A percentile compares a stretch with the other conserved stretches of the same genome.
Evolutionary conservation across 2,888 invertebrate genomes (phyloP).

Genomic region (Andrena dorsata): DNA sequence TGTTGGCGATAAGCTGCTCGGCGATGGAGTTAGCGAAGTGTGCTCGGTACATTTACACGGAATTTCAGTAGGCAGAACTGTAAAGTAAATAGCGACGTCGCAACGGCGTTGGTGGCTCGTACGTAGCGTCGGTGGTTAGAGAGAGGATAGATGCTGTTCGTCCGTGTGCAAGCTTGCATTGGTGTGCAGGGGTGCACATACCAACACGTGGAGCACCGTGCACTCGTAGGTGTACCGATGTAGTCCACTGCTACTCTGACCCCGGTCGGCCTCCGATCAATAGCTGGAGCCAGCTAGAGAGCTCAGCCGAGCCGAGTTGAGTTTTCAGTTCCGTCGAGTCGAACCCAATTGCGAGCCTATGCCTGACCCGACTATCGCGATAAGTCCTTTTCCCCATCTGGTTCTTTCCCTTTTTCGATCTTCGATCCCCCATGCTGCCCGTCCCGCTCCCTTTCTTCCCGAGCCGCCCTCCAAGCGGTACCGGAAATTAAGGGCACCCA

Average conservation of each 20-base stretch:
- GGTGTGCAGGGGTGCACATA: slow-evolving; percentile 73
- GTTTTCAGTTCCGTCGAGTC: slow-evolving; percentile 76
- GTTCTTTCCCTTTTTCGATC: slow-evolving; percentile 1
- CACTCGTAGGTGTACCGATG: slow-evolving; percentile 78
- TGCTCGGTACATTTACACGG: slow-evolving; percentile 51
- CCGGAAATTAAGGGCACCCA: slow-evolving; percentile 58
- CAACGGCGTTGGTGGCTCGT: slow-evolving; percentile 56
- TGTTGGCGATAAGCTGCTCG: slow-evolving; percentile 3
- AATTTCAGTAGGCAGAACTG: slow-evolving; percentile 60
- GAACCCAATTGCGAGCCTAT: slow-evolving; percentile 72
- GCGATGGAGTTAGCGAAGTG: slow-evolving; percentile 16
- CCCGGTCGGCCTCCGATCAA: slow-evolving; percentile 84
- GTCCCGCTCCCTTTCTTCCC: not conserved
- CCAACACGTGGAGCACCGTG: slow-evolving; percentile 67
- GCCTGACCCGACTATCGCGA: slow-evolving; percentile 36
- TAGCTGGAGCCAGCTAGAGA: slow-evolving; percentile 81
- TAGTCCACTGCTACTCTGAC: slow-evolving; percentile 84
- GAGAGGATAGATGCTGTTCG: slow-evolving; percentile 66
- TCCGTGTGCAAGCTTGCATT: slow-evolving; percentile 59
- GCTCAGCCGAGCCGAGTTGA: slow-evolving; percentile 79
- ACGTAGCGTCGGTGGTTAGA: slow-evolving; percentile 62
- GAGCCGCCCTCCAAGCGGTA: slow-evolving; percentile 24
- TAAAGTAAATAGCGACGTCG: slow-evolving; percentile 69
- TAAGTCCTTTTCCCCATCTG: slow-evolving; percentile 22
- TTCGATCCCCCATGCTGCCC: slow-evolving; percentile 9